Evolutionary conservation across 1,140 invertebrate genomes (phyloP), one percentile per base, ranked within the genome.

Genomic region (Bombus fervidus): DNA sequence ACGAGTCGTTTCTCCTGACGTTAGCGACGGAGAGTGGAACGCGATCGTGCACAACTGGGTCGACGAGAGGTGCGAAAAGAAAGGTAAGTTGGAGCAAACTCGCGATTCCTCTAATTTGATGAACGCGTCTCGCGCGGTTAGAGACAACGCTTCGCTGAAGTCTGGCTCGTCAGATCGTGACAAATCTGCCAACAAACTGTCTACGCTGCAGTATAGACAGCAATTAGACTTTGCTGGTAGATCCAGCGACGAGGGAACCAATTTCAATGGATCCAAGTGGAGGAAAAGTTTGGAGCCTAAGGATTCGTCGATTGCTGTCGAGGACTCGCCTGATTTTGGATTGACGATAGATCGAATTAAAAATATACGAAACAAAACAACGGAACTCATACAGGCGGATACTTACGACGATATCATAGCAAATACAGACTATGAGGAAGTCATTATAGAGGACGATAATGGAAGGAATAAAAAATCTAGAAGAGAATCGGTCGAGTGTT

Each of bases 321-420:
- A 87, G 31, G 66, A 71, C 0, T 66, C 41, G 28, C 37, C 68
- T 13, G 81, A 72, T 4, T 85, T 85, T 12, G 68, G 66, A 0
- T 73, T 75, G 12, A 87, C 31, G 2, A 84, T 90, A 53, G 86
- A 85, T 31, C 66, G 2, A 41, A 53, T 85, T 10, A 37, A 81
- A 18, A 18, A 79, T 18, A 78, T 90, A 6, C 69, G 13, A n/a
- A 81, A 28, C 15, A 34, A n/a, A 18, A 10, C 18, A 3, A 6
- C 28, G 18, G 37, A 59, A 25, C 62, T 83, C 8, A 73, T 90
- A 39, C 68, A 85, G 13, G 3, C 10, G 59, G 86, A 87, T 3
- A 90, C 86, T 41, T 88, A 90, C 25, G 86, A 88, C 25, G 89
- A 90, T 0, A 28, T 81, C 2, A 77, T 90, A 3, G 88, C 81